Evolutionary conservation across 1,140 invertebrate genomes (phyloP), one percentile per base, ranked within the genome.

Genomic region (Cyphomyrmex costatus): DNA sequence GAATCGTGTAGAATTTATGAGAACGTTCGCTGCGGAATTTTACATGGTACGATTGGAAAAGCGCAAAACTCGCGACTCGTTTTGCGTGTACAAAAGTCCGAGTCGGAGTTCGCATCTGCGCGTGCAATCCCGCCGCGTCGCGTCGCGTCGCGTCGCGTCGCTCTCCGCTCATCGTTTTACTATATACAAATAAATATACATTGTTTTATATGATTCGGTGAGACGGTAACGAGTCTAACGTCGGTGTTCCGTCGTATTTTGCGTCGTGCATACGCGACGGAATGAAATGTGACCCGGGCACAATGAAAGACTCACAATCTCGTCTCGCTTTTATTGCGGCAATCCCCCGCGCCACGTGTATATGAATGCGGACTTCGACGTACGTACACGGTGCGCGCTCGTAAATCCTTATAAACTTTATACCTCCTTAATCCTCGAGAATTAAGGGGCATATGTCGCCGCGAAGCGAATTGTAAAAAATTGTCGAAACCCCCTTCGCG

Each of bases 381-480:
- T 21, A 42, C 33, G 65, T 65, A 87, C 53, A 14, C 60, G 68
- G 16, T 36, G 12, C 7, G 16, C 49, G 12, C 7, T 56, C 74
- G 65, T 87, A 85, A 87, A 87, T 90, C 76, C 63, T 77, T 78
- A 77, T 82, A 80, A 87, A 90, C 58, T 87, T 73, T 60, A 53
- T 82, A 82, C 77, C 46, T 77, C 58, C 63, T 90, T 90, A 89
- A 90, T 88, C 71, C 86, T 16, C 21, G 36, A 27, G 82, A 86
- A 86, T 90, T 88, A 90, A 86, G 70, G 77, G 70, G 73, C 85
- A 89, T 89, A 87, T 76, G 89, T 89, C 66, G 74, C 51, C 61
- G 86, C 84, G 74, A 60, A 70, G 33, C 78, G 88, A 90, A 91
- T 91, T 71, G 77, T 82, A 88, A 85, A 90, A 90, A 88, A 89